Conservation (phyloP, 2,888 invertebrate genomes). For the Deilephila porcellus region DNA sequence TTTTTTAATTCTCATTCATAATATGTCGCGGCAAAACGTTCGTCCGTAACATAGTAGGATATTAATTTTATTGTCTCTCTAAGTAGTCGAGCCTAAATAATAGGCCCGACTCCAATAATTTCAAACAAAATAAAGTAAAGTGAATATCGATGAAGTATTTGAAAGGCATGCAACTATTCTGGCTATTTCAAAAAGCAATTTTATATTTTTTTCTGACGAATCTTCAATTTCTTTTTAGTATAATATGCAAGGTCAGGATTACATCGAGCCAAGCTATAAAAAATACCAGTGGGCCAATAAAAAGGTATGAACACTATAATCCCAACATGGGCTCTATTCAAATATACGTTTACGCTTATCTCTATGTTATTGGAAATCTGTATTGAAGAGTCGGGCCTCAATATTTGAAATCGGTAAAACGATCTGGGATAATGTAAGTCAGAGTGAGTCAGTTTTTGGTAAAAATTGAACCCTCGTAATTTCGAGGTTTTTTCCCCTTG, state of each 20-base stretch:
- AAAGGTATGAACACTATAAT: conserved; percentile 6
- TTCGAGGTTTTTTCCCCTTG: neutral
- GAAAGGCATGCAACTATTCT: too few relatives aligned
- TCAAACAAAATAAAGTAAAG: too few relatives aligned
- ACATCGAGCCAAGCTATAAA: neutral
- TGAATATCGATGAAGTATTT: too few relatives aligned
- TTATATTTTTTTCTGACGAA: too few relatives aligned
- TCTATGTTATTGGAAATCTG: conserved; percentile 16
- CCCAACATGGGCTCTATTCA: neutral
- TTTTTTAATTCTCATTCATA: too few relatives aligned
- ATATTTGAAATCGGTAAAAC: conserved; percentile 27
- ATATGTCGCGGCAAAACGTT: too few relatives aligned
- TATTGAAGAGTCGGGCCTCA: conserved; percentile 13
- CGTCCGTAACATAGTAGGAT: too few relatives aligned
- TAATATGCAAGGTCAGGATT: neutral
- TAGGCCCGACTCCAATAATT: too few relatives aligned
- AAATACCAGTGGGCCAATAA: neutral
- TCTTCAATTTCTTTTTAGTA: too few relatives aligned
- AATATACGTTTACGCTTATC: conserved; percentile 15
- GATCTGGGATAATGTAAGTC: conserved; percentile 33
- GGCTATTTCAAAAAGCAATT: too few relatives aligned
- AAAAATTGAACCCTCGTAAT: conserved; percentile 1
- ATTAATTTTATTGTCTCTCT: too few relatives aligned
- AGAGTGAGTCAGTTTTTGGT: neutral
- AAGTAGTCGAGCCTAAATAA: too few relatives aligned